Percentiles rank a stretch among this genome's conserved stretches.
Evolutionary conservation across 2,888 invertebrate genomes (phyloP).

Genomic region (Agrochola macilenta): DNA sequence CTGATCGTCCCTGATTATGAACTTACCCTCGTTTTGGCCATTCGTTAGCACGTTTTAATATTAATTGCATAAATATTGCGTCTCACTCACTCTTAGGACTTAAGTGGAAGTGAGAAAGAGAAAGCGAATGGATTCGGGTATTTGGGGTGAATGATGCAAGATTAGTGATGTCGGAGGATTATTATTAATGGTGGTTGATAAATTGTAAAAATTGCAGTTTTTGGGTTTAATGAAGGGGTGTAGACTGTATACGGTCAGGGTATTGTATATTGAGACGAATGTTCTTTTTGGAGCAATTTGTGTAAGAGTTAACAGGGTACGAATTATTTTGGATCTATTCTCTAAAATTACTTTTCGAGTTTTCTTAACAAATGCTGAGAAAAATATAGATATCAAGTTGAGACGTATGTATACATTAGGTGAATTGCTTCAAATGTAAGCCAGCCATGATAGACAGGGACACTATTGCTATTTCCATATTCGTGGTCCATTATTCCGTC

Average conservation of each 20-base stretch:
- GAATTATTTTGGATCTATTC: neutral
- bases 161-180: constrained; percentile 62
- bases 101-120: constrained; percentile 18
- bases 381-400: neutral
- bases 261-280: neutral
- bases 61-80: constrained; percentile 62
- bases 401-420: neutral
- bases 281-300: neutral
- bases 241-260: neutral
- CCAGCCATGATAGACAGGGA: neutral
- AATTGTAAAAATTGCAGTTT: constrained; percentile 55
- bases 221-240: constrained; percentile 41
- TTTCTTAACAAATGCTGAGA: neutral
- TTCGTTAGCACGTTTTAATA: constrained; percentile 69
- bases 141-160: constrained; percentile 61
- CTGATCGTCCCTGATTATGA: constrained; percentile 66
- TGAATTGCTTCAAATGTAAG: neutral
- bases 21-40: constrained; percentile 62
- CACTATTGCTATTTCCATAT: neutral
- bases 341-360: neutral
- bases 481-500: neutral
- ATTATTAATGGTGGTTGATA: constrained; percentile 51
- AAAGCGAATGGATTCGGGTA: constrained; percentile 37
- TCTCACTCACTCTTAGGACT: constrained; percentile 39
- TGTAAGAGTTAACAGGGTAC: neutral